These are phyloP conservation scores for Phacellophora camtschatica DNA, from an alignment of 30 jellyfish, hydroid and myxozoan genomes.

Conservation along the genomic window DNA sequence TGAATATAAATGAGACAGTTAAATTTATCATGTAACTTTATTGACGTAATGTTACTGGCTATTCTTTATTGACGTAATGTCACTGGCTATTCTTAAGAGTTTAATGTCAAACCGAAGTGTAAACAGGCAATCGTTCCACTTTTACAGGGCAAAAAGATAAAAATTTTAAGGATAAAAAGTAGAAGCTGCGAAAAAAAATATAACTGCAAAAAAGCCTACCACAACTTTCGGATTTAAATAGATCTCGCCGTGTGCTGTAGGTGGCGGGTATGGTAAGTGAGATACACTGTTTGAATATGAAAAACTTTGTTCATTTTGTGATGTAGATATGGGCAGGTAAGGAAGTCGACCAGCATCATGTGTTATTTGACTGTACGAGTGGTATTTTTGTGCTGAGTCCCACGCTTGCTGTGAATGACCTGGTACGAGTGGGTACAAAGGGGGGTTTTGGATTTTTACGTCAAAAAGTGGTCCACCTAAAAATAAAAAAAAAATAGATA, in stretches of 20 bases:
- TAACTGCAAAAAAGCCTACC: conserved; percentile 18
- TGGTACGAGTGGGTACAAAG: conserved; percentile 46
- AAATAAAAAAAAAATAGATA: background rate
- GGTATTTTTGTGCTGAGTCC: conserved; percentile 9
- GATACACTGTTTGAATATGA: background rate
- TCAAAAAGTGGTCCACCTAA: conserved; percentile 93
- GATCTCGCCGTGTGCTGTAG: conserved; percentile 34
- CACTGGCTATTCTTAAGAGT: too few species aligned
- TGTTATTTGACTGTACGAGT: background rate
- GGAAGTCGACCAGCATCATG: conserved; percentile 40
- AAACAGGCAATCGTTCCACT: background rate
- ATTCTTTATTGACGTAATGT: too few species aligned
- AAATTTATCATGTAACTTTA: too few species aligned
- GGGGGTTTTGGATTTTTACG: conserved; percentile 8
- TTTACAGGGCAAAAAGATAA: background rate
- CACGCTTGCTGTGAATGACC: conserved; percentile 64
- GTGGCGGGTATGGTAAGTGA: conserved; percentile 69
- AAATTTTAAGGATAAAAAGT: too few species aligned
- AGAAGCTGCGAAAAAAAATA: too few species aligned
- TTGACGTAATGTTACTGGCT: too few species aligned
- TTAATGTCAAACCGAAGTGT: too few species aligned
- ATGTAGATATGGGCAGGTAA: conserved; percentile 8
- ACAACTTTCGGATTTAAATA: conserved; percentile 19
- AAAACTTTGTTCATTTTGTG: background rate
- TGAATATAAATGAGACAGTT: too few species aligned